Base-by-base conservation (phyloP, 1,140 invertebrate genomes). In the Brachionus calyciflorus region DNA sequence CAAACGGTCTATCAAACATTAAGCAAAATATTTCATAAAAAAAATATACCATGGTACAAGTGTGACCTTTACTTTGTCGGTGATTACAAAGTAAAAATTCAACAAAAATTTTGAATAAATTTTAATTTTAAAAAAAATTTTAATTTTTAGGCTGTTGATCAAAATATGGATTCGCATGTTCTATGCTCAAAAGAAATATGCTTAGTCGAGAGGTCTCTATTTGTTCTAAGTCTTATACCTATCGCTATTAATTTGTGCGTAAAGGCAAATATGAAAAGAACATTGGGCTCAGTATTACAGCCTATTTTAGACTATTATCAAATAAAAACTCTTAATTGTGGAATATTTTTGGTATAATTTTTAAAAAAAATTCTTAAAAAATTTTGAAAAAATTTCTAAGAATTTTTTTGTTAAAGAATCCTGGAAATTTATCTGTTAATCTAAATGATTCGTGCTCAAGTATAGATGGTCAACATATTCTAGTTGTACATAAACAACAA, bases 261-360 rank as follows among this genome's bases (percentile, higher is more conserved):
- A 4, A 73, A 73, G 14, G 19, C 51, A 2, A 73, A 73, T 41
- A 40, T 55, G 33, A 73, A 73, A 73, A 73, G 51, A 41, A 21
- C 46, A 37, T 40, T 73, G 0, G 40, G 44, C 12, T 26, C 48
- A 10, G 28, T 51, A 33, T 28, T 73, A 37, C 30, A 37, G 7
- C 69, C 69, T 19, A 73, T 73, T 73, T 21, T 73, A n/a, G 69
- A 73, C 28, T 19, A 21, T 9, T 73, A 73, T 41, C 69, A 73
- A 24, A 37, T 73, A 10, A 49, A 73, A 28, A 26, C 48, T 5
- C 24, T 17, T 7, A 53, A 33, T 14, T 49, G 46, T 73, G 46
- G 24, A 9, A 37, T 51, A 24, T 73, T n/a, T 55, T 51, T 51
- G 46, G 69, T 73, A 73, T 21, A 10, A 33, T 17, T 60, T 19